Evolutionary conservation across 2,888 invertebrate genomes (phyloP).

Genomic region (Maniola hyperantus): DNA sequence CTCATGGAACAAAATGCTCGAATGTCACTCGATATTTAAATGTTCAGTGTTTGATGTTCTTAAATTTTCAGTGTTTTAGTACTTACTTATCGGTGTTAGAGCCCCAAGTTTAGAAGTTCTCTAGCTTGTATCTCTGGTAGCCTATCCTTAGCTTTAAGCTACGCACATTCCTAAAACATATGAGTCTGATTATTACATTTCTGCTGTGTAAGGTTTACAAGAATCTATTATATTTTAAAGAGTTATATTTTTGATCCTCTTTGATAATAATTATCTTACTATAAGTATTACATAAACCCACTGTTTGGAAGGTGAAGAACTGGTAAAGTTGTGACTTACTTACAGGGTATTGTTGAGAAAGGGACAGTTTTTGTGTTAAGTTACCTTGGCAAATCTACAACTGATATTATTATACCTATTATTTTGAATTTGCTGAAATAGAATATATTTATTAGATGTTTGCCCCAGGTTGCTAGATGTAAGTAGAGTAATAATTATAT

Average conservation of each 20-base stretch:
- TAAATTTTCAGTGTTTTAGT: conserved; percentile 54
- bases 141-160: conserved; percentile 71
- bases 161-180: conserved; percentile 76
- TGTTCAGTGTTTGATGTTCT: conserved; percentile 62
- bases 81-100: conserved; percentile 53
- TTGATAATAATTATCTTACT: conserved; percentile 61
- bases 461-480: conserved; percentile 63
- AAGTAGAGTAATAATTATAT: conserved; percentile 58
- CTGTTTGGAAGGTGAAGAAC: conserved; percentile 55
- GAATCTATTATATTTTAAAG: conserved; percentile 77
- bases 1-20: conserved; percentile 68
- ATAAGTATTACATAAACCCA: conserved; percentile 71
- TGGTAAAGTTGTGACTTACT: conserved; percentile 67
- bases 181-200: conserved; percentile 79
- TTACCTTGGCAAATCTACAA: conserved; percentile 50
- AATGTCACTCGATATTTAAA: conserved; percentile 72
- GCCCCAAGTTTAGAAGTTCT: conserved; percentile 56
- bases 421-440: conserved; percentile 41
- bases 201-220: conserved; percentile 72
- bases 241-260: conserved; percentile 79
- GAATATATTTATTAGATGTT: conserved; percentile 50
- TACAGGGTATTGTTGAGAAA: conserved; percentile 74
- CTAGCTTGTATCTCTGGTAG: conserved; percentile 65
- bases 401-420: conserved; percentile 44
- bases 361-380: conserved; percentile 41